phyloP scores from a whole-genome alignment of 2,113 vertebrate genomes.

The Tupaia chinensis region DNA sequence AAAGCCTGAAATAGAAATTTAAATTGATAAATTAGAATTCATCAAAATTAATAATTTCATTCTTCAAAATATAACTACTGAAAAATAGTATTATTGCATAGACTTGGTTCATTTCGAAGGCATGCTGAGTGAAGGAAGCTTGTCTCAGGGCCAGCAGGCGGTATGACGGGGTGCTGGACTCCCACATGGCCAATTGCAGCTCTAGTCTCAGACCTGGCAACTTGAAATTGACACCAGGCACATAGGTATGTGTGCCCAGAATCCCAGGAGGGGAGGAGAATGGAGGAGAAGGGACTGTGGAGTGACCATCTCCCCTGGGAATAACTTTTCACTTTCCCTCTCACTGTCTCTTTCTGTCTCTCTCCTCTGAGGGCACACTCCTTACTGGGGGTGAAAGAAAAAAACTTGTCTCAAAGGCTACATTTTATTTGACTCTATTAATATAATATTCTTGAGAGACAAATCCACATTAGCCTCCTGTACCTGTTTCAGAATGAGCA shows the following conservation, averaged over 20 bases:
- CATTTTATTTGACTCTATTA: not conserved
- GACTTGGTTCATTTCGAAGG: not conserved
- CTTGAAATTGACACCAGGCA: no score
- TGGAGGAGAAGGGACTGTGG: no score
- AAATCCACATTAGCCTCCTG: not conserved
- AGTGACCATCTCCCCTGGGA: no score
- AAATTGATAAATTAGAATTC: not conserved
- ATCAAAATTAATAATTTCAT: conserved; percentile 21
- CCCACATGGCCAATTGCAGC: no score
- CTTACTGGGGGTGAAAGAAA: not conserved
- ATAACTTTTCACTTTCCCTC: no score
- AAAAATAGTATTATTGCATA: not conserved
- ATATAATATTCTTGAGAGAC: not conserved
- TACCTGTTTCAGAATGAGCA: not conserved
- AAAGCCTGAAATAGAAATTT: conserved; percentile 15
- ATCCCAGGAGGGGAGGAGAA: no score
- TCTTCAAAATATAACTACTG: not conserved
- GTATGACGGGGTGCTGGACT: no score
- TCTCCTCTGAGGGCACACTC: no score
- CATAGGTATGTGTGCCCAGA: no score
- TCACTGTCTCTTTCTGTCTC: no score
- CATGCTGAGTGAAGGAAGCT: not conserved
- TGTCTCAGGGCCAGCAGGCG: not conserved
- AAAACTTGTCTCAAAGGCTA: not conserved
- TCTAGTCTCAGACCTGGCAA: no score